These are phyloP conservation scores for Periparus ater DNA, from an alignment of 2,797 vertebrate species.

Conservation along the genomic window DNA sequence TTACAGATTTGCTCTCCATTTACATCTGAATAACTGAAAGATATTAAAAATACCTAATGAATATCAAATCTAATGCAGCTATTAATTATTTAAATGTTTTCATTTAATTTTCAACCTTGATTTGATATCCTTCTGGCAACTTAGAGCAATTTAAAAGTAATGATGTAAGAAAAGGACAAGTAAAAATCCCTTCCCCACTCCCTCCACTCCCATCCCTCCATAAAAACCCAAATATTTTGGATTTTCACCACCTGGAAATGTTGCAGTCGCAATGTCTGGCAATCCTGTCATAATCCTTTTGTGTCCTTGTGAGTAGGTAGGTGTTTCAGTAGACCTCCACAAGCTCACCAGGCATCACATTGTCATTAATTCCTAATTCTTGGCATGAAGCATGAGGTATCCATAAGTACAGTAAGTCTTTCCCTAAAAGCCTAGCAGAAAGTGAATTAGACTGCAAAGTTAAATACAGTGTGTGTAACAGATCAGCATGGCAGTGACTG, in stretches of 20 bases:
- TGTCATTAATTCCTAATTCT: slow-evolving; percentile 7
- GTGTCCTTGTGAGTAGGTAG: neutral
- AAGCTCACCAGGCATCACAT: neutral
- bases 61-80: neutral
- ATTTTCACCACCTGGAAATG: neutral
- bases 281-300: neutral
- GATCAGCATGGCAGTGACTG: neutral
- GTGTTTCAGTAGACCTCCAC: neutral
- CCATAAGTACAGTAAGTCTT: neutral
- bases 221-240: neutral
- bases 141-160: neutral
- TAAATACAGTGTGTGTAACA: neutral
- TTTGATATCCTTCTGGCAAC: neutral
- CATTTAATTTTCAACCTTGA: neutral
- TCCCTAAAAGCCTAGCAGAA: neutral
- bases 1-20: neutral
- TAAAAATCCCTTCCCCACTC: neutral
- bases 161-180: neutral
- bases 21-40: neutral
- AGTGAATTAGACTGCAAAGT: neutral
- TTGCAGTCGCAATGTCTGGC: neutral
- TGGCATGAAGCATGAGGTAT: neutral
- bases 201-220: accelerated
- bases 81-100: neutral
- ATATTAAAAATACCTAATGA: slow-evolving; percentile 1